Evolutionary conservation across 2,888 invertebrate species (phyloP), one percentile per base, ranked within the genome.

Genomic region (Eupithecia dodoneata): DNA sequence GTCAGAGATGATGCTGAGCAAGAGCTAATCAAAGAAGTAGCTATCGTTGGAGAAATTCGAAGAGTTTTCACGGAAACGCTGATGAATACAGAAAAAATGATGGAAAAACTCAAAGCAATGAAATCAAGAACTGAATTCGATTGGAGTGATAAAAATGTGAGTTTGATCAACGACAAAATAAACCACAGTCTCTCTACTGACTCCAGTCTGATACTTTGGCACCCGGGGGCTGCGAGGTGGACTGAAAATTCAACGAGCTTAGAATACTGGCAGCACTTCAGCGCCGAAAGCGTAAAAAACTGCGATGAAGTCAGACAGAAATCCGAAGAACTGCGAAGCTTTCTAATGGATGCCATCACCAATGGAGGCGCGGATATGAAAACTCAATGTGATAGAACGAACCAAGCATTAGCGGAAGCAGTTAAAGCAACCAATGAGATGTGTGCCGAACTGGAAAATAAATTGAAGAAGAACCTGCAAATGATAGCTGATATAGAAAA

Each of bases 121-220:
- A 98, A 98, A 88, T 95, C 96, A 66, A 96, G 97, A 42, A 92
- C 98, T 77, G 99, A 99, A 91, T 96, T 96, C 82, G 98, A 99
- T 88, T 99, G 98, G 98, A 97, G 98, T 82, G 98, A 99, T 88
- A 99, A 99, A 92, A 96, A 96, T 86, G 96, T 97, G 69, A 95
- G 97, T 0, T 96, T 97, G 83, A 96, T 97, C 81, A 94, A 97
- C 15, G 98, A 98, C 83, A 95, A 96, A 0, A 88, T 92, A 2
- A 97, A 97, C 87, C 93, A 96, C 9, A 95, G 95, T 1, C 92
- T 98, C 59, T 96, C 96, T 47, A 97, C 97, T 65, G 91, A 95
- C 74, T 97, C 97, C 0, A 96, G 93, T 76, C 95, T 96, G 71
- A 95, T 98, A 76, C 91, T 97, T 86, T 97, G 97, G 89, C 97